Evolutionary conservation across 92 coral and sea anemone genomes (phyloP).

Genomic region (Bergia puertoricense): DNA sequence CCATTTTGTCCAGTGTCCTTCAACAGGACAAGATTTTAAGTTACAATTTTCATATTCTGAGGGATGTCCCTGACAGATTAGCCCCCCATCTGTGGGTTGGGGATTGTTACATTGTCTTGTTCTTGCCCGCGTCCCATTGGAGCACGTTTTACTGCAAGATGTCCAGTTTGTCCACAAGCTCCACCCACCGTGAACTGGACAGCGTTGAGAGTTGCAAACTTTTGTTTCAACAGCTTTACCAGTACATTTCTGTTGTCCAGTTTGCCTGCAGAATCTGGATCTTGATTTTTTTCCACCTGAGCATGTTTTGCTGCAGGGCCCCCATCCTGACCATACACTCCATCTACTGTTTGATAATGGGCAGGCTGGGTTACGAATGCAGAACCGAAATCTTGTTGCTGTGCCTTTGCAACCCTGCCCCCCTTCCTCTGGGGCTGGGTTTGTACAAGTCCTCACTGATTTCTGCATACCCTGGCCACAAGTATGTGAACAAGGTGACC

Average conservation of each 20-base stretch:
- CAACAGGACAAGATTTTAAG: slow-evolving; percentile 65
- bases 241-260: slow-evolving; percentile 40
- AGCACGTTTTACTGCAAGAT: slow-evolving; percentile 70
- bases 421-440: slow-evolving; percentile 57
- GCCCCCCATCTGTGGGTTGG: slow-evolving; percentile 62
- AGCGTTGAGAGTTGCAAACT: slow-evolving; percentile 60
- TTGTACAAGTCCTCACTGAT: slow-evolving; percentile 69
- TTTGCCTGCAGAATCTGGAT: slow-evolving; percentile 61
- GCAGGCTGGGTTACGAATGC: slow-evolving; percentile 58
- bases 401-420: slow-evolving; percentile 69
- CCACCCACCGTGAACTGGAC: slow-evolving; percentile 78
- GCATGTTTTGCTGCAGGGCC: slow-evolving; percentile 71
- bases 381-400: slow-evolving; percentile 49
- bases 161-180: slow-evolving; percentile 81
- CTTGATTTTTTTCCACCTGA: slow-evolving; percentile 64
- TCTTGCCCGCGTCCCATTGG: slow-evolving; percentile 59
- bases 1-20: slow-evolving; percentile 88
- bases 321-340: slow-evolving; percentile 87
- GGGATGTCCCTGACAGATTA: slow-evolving; percentile 67
- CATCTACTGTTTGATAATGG: slow-evolving; percentile 58
- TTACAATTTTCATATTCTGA: slow-evolving; percentile 61
- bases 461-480: slow-evolving; percentile 78
- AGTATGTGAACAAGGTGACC: slow-evolving; percentile 71
- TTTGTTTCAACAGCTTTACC: slow-evolving; percentile 55
- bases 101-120: slow-evolving; percentile 66